A percentile compares a stretch with the other conserved stretches of the same genome.
phyloP scores from a whole-genome alignment of 2,888 invertebrate genomes.

The Ectropis crepuscularia region DNA sequence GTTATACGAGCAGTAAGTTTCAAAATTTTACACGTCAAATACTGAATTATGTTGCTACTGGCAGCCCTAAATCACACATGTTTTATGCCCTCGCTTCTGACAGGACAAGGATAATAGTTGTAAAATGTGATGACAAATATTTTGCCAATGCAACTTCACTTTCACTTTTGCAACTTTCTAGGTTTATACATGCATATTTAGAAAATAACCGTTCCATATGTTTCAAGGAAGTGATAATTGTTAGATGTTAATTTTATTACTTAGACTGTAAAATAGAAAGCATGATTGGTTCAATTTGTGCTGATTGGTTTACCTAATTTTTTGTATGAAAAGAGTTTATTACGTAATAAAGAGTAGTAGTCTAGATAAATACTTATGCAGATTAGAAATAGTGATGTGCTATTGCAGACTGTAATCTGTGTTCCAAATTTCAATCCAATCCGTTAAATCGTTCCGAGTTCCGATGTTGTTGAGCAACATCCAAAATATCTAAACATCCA shows the following conservation, averaged over 20 bases:
- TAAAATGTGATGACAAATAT: constrained; percentile 17
- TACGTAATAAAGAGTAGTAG: not conserved
- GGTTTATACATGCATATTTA: constrained; percentile 1
- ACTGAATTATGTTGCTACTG: no score
- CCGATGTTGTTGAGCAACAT: no score
- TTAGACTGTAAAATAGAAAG: constrained; percentile 16
- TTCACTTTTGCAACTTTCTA: constrained; percentile 20
- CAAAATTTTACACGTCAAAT: no score
- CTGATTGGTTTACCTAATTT: constrained; percentile 6
- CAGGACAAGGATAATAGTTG: constrained; percentile 5
- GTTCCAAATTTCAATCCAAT: no score
- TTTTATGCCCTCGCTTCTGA: not conserved
- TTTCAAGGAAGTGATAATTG: not conserved
- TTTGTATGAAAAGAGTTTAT: no score
- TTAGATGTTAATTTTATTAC: constrained; percentile 2
- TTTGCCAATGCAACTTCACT: constrained; percentile 15
- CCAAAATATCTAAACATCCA: no score
- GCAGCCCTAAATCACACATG: no score
- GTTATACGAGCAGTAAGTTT: no score
- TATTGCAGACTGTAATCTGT: no score
- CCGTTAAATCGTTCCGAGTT: no score
- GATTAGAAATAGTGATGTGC: no score
- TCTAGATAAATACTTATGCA: no score
- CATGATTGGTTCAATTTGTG: not conserved
- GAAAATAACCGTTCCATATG: not conserved